phyloP scores from a whole-genome alignment of 2,113 vertebrate genomes.

The Plecotus auritus region DNA sequence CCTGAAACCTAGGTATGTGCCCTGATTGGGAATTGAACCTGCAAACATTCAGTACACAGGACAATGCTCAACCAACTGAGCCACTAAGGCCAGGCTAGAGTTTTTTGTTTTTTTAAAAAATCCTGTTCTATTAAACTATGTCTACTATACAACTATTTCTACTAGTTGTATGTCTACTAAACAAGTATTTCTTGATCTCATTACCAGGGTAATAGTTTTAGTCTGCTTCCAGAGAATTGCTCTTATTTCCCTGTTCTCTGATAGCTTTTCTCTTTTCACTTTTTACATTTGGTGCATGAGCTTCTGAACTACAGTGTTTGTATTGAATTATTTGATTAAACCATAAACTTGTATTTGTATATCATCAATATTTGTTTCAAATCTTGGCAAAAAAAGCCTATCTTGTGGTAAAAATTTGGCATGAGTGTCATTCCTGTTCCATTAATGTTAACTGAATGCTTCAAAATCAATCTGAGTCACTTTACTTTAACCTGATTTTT shows the following conservation, averaged over 20 bases:
- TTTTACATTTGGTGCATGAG: not conserved
- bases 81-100: not conserved
- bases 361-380: constrained; percentile 23
- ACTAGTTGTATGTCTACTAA: not conserved
- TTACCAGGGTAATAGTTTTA: not conserved
- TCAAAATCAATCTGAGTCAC: constrained; percentile 13
- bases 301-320: not conserved
- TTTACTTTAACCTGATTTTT: constrained; percentile 50
- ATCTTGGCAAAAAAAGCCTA: not conserved
- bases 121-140: not conserved
- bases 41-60: not conserved
- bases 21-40: not conserved
- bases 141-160: not conserved
- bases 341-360: not conserved
- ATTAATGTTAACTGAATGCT: constrained; percentile 1
- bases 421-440: not conserved
- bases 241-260: not conserved
- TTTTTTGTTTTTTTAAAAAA: not conserved
- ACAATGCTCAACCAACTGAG: not conserved
- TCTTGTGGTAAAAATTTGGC: not conserved
- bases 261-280: not conserved
- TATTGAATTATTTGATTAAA: not conserved
- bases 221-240: not conserved
- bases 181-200: not conserved
- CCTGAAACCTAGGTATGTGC: not conserved